Percentiles rank a stretch among this genome's conserved stretches.
phyloP scores from a whole-genome alignment of 2,888 invertebrate genomes.

The Eucera pruinosa region DNA sequence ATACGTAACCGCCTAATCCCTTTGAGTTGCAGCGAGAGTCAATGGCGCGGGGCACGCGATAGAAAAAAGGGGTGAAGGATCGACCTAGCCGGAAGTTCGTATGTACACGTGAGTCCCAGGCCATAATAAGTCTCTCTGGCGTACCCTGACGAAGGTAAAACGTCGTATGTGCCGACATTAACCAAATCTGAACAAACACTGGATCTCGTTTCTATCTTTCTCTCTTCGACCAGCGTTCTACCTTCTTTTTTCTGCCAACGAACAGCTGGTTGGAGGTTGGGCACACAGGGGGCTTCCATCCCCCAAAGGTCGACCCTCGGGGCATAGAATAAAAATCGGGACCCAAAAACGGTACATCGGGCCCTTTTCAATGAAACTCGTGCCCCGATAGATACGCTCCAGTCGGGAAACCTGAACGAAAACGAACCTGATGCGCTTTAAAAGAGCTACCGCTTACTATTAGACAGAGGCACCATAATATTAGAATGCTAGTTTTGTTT shows the following conservation, averaged over 20 bases:
- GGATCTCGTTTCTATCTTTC: slow-evolving; percentile 48
- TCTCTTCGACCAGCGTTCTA: slow-evolving; percentile 16
- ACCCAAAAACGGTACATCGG: slow-evolving; percentile 72
- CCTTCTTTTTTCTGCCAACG: slow-evolving; percentile 19
- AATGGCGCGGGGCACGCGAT: slow-evolving; percentile 64
- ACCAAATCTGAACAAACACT: slow-evolving; percentile 82
- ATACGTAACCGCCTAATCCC: slow-evolving; percentile 60
- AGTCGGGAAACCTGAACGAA: slow-evolving; percentile 66
- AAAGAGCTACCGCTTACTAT: slow-evolving; percentile 57
- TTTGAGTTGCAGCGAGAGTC: slow-evolving; percentile 55
- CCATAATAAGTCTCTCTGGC: slow-evolving; percentile 62
- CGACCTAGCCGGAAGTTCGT: slow-evolving; percentile 61
- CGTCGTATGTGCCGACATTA: slow-evolving; percentile 76
- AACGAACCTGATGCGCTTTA: slow-evolving; percentile 71
- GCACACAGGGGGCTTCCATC: slow-evolving; percentile 59
- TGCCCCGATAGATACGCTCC: slow-evolving; percentile 50
- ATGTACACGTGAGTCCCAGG: slow-evolving; percentile 51
- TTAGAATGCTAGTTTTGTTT: too few species aligned
- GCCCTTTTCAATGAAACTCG: slow-evolving; percentile 71
- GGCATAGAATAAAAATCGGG: slow-evolving; percentile 67
- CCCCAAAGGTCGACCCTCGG: slow-evolving; percentile 66
- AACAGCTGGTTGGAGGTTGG: slow-evolving; percentile 72
- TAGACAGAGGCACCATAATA: slow-evolving; percentile 43
- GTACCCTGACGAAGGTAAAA: slow-evolving; percentile 71
- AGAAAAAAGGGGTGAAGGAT: slow-evolving; percentile 60